Evolutionary conservation across 1,140 invertebrate genomes (phyloP).

Genomic region (Eupeodes corollae): DNA sequence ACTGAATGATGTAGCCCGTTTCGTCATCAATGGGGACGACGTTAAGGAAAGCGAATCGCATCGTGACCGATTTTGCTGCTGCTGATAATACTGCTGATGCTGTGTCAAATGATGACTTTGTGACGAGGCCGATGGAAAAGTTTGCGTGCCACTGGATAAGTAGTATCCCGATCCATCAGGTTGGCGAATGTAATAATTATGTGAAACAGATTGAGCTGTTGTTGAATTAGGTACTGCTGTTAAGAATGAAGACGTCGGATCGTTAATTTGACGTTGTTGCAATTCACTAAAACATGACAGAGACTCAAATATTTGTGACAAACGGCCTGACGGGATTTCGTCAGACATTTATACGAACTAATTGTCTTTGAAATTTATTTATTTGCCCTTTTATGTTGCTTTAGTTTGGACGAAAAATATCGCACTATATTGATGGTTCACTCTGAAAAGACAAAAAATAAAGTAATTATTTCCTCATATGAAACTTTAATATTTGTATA

Average conservation of each 20-base stretch:
- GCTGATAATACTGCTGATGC: constrained; percentile 10
- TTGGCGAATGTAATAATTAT: constrained; percentile 23
- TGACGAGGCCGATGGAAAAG: constrained; percentile 18
- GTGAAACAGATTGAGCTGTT: constrained; percentile 9
- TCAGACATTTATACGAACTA: constrained; percentile 39
- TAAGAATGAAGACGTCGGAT: constrained; percentile 25
- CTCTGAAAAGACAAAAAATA: too few species aligned
- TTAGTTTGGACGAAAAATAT: too few species aligned
- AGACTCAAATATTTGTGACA: constrained; percentile 70
- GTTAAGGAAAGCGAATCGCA: constrained; percentile 24
- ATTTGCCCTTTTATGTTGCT: too few species aligned
- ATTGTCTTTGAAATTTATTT: too few species aligned
- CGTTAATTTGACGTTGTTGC: constrained; percentile 18
- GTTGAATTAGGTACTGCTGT: constrained; percentile 14
- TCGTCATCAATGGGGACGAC: constrained; percentile 26
- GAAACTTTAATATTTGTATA: too few species aligned
- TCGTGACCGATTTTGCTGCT: constrained; percentile 13
- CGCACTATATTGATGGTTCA: too few species aligned
- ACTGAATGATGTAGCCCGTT: constrained; percentile 32
- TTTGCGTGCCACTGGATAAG: constrained; percentile 19
- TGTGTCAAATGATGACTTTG: constrained; percentile 4
- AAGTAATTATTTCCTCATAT: too few species aligned
- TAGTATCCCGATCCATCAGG: constrained; percentile 14
- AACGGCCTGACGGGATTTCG: constrained; percentile 48
- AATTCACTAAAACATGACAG: constrained; percentile 54